Conservation (phyloP, 2,797 vertebrate genomes). For the Poecilia wingei region DNA sequence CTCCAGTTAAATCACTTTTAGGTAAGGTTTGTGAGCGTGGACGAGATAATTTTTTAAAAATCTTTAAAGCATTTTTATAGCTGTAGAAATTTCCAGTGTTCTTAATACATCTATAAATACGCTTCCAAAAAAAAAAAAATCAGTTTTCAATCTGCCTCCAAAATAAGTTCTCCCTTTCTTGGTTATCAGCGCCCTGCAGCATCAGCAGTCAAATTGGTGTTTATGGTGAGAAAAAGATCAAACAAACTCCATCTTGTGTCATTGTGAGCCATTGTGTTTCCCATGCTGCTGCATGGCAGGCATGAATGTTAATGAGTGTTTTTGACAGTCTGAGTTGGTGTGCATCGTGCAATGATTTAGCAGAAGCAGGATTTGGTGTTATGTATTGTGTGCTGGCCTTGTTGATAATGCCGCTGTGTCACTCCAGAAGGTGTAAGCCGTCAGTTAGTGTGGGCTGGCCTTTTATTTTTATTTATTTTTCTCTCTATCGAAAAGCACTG, state of each 20-base stretch:
- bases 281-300: constrained; percentile 18
- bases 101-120: constrained; percentile 7
- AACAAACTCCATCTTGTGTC: constrained; percentile 29
- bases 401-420: constrained; percentile 54
- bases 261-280: constrained; percentile 36
- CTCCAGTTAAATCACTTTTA: not conserved
- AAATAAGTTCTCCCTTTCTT: constrained; percentile 23
- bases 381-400: constrained; percentile 38
- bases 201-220: constrained; percentile 29
- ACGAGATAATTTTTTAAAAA: not conserved
- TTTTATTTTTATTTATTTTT: not conserved
- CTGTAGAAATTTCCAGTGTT: not conserved
- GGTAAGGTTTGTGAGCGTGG: not conserved
- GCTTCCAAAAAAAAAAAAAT: constrained; percentile 25
- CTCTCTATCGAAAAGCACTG: constrained; percentile 36
- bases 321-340: constrained; percentile 17
- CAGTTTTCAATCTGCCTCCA: constrained; percentile 25
- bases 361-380: constrained; percentile 45
- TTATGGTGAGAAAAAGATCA: constrained; percentile 42
- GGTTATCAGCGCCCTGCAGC: constrained; percentile 22
- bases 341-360: constrained; percentile 16
- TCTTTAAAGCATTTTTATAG: not conserved
- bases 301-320: constrained; percentile 36
- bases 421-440: constrained; percentile 68
- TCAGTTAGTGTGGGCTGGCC: constrained; percentile 62